Evolutionary conservation across 2,113 vertebrate genomes (phyloP), one percentile per base, ranked within the genome.

Genomic region (Gallinago media): DNA sequence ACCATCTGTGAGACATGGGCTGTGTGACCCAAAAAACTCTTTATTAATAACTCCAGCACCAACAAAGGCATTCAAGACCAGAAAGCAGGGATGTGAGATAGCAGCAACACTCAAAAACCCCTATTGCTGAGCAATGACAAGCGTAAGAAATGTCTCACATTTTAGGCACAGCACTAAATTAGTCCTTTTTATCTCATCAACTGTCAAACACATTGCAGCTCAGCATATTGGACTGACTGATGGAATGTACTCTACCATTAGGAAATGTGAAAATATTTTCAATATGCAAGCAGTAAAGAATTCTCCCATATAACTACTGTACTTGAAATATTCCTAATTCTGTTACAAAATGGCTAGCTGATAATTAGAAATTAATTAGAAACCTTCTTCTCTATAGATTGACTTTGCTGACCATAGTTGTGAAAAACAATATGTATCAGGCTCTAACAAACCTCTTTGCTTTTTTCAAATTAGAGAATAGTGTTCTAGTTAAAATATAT

Each of bases 1-100:
- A 5, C 19, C 0, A 2, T 8, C 42, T 18, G 6, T 32, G 50
- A 29, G 36, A 32, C 8, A 3, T 8, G 58, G 36, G 55, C 34
- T 16, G 17, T 3, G 40, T 27, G 40, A 31, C 40, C 36, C 44
- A 12, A 11, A 11, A 31, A 77, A 2, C 13, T 11, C 11, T 38
- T 34, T 3, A 14, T 25, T 67, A n/a, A 3, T 65, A 25, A 16
- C 18, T 6, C 5, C 29, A 3, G 46, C 49, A 29, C 17, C n/a
- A 52, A 12, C 2, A 20, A 11, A 2, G 25, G 22, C 26, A 36
- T 59, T 73, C 26, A n/a, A 36, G 50, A 73, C 27, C 44, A 46
- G 15, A 44, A 68, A 44, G n/a, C 18, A 40, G 44, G 44, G 23
- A 21, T 11, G 20, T 21, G 76, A 16, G 4, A 21, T 8, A 38